Percentiles rank a stretch among this genome's conserved stretches.
phyloP scores from a whole-genome alignment of 92 coral and sea anemone genomes.

The Phenganax stokvisi region DNA sequence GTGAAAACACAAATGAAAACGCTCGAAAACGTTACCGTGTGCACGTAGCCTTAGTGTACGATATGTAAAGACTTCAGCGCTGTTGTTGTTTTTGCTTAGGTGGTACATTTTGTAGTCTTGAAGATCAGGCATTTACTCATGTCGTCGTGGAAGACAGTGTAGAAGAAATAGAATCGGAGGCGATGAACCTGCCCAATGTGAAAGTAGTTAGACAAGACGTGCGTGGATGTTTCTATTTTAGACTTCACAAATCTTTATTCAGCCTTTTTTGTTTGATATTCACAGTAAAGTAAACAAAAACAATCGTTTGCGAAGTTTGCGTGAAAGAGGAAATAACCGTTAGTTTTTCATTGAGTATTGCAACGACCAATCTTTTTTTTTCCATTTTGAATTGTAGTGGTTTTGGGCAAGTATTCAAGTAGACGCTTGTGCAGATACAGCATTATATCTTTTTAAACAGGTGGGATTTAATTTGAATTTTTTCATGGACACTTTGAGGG shows the following conservation, averaged over 20 bases:
- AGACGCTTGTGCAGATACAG: conserved; percentile 99
- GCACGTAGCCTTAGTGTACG: background rate
- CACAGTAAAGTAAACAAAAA: too few species aligned
- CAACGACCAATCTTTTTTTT: background rate
- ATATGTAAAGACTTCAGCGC: background rate
- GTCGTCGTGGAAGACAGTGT: conserved; percentile 86
- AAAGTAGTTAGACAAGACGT: conserved; percentile 89
- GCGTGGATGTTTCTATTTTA: background rate
- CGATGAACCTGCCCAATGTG: conserved; percentile 43
- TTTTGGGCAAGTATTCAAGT: conserved; percentile 99
- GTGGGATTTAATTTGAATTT: background rate
- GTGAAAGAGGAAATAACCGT: too few species aligned
- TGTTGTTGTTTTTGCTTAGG: conserved; percentile 47
- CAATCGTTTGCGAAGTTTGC: too few species aligned
- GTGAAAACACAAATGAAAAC: too few species aligned
- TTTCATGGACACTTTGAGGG: background rate
- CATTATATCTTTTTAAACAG: conserved; percentile 70
- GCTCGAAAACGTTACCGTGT: too few species aligned
- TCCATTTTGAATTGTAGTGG: conserved; percentile 59
- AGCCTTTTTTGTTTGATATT: too few species aligned
- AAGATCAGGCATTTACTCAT: conserved; percentile 69
- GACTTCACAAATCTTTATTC: background rate
- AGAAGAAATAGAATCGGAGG: conserved; percentile 64
- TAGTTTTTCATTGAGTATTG: too few species aligned
- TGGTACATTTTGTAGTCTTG: conserved; percentile 67